phyloP scores from a whole-genome alignment of 2,113 vertebrate species.

The Gymnarchus niloticus region DNA sequence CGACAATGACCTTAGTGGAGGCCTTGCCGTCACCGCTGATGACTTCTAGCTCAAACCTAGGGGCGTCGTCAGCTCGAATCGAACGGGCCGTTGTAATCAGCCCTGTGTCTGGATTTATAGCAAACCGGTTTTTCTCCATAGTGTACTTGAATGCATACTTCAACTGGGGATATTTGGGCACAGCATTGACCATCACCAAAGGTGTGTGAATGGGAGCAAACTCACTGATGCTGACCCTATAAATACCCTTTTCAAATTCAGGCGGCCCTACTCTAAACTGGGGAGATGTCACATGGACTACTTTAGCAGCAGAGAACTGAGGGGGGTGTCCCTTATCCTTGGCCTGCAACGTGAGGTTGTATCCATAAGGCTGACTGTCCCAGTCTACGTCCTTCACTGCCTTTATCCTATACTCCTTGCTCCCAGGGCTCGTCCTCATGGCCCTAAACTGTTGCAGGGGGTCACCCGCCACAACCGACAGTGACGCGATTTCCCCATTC shows the following conservation, averaged over 20 bases:
- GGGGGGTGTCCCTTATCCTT: slow-evolving; percentile 91
- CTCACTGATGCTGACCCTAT: slow-evolving; percentile 87
- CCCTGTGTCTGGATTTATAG: slow-evolving; percentile 80
- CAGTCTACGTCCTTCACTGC: slow-evolving; percentile 74
- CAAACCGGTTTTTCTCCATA: slow-evolving; percentile 69
- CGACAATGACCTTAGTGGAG: slow-evolving; percentile 76
- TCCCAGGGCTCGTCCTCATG: slow-evolving; percentile 77
- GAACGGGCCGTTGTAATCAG: slow-evolving; percentile 81
- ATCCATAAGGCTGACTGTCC: slow-evolving; percentile 85
- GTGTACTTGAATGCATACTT: slow-evolving; percentile 79
- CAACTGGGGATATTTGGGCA: slow-evolving; percentile 72
- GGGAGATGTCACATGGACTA: slow-evolving; percentile 78
- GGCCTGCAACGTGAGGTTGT: slow-evolving; percentile 91
- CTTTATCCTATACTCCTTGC: slow-evolving; percentile 92
- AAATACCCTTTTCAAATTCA: slow-evolving; percentile 79
- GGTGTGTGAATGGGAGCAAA: slow-evolving; percentile 86
- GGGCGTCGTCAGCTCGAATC: slow-evolving; percentile 66
- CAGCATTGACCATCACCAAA: slow-evolving; percentile 80
- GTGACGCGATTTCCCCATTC: slow-evolving; percentile 86
- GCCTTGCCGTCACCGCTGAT: slow-evolving; percentile 77
- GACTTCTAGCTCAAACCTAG: slow-evolving; percentile 81
- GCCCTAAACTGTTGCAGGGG: slow-evolving; percentile 82
- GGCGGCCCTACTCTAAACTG: slow-evolving; percentile 78
- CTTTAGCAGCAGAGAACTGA: slow-evolving; percentile 82
- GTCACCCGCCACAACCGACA: slow-evolving; percentile 88